Evolutionary conservation across 2,113 vertebrate species (phyloP).

Genomic region (Coturnix japonica): DNA sequence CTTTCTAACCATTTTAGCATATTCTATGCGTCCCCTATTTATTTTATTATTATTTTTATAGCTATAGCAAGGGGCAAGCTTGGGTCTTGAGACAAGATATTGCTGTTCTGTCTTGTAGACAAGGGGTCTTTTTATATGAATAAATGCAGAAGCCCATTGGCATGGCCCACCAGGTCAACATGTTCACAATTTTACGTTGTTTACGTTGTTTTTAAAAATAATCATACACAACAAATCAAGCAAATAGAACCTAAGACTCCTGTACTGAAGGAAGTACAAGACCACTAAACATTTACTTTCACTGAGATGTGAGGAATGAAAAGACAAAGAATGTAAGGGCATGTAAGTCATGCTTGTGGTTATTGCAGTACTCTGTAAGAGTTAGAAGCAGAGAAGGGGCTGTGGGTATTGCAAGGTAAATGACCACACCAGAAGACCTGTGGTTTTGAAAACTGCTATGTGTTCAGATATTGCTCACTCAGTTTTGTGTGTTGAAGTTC

Average conservation of each 20-base stretch:
- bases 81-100: background rate
- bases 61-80: background rate
- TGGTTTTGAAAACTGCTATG: background rate
- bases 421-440: background rate
- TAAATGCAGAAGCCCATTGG: background rate
- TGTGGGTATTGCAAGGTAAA: background rate
- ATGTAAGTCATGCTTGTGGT: background rate
- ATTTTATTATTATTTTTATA: background rate
- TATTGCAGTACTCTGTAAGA: background rate
- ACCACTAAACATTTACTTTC: background rate
- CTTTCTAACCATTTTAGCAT: background rate
- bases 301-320: background rate
- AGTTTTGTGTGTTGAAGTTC: background rate
- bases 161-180: background rate
- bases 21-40: fast-evolving
- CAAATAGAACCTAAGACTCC: background rate
- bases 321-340: background rate
- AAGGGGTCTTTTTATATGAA: background rate
- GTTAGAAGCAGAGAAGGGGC: background rate
- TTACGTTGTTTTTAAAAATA: background rate
- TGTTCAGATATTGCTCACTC: background rate
- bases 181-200: background rate
- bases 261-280: background rate
- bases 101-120: background rate
- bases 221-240: background rate